Base-by-base conservation (phyloP, 2,797 vertebrate genomes). In the Anisognathus igniventris region DNA sequence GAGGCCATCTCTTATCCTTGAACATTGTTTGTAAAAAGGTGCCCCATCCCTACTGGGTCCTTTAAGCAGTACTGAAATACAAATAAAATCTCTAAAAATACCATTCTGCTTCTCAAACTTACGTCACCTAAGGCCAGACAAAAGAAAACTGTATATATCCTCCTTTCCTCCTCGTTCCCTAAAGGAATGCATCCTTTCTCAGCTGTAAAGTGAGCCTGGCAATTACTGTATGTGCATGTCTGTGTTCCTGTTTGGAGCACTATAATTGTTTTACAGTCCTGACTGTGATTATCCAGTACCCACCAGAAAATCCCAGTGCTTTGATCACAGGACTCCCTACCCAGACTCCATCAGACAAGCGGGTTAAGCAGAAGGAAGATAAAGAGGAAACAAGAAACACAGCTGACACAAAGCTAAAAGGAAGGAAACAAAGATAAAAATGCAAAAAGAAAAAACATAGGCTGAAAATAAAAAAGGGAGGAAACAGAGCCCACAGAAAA, bases 201-300 rank as follows among this genome's bases (percentile, higher is more conserved):
- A 95, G 93, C 86, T 0, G 54, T 92, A 87, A 96, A 94, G 94
- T 56, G 66, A 93, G 91, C 75, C 86, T 91, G 84, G 91, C 91
- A 96, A 95, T 95, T 94, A 96, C 91, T 96, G 93, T 96, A 96
- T 94, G 89, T 96, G 85, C 93, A 50, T 83, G 84, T 70, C 89
- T 48, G 13, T 96, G 95, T 97, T 97, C 96, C 93, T 96, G 94
- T 96, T 96, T 96, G 91, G 92, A 93, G 78, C 87, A 57, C 86
- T 90, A 12, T 93, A 96, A 95, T 93, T 93, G 96, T 97, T 96
- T 96, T 96, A 96, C 91, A 94, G 89, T 93, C 95, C 80, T 88
- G 91, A 23, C 75, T 88, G 91, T 86, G 92, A 96, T 96, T 95
- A 96, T 90, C 85, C 95, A 93, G 85, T 92, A 84, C 92, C 91